A percentile compares a stretch with the other conserved stretches of the same genome.
Evolutionary conservation across 2,888 invertebrate genomes (phyloP).

Genomic region (Bellardia bayeri): DNA sequence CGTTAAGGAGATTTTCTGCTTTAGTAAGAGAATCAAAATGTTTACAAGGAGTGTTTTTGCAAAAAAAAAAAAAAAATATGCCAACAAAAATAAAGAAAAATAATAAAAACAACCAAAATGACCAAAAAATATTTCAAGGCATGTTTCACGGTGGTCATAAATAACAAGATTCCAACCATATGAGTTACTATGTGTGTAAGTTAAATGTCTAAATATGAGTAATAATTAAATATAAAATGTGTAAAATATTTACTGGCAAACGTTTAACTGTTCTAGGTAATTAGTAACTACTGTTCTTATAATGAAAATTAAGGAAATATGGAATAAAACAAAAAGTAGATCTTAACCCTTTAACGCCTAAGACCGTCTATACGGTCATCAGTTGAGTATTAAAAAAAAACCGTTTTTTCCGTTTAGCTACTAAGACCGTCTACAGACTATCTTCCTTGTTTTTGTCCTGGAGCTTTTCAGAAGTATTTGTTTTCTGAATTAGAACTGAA

Average conservation of each 20-base stretch:
- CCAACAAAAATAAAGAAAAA: slow-evolving; percentile 21
- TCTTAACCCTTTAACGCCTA: no score
- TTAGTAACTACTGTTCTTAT: background rate
- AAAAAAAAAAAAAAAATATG: background rate
- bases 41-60: slow-evolving; percentile 27
- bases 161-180: slow-evolving; percentile 2
- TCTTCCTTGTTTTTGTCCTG: no score
- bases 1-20: slow-evolving; percentile 39
- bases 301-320: background rate
- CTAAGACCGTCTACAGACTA: no score
- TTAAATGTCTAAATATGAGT: background rate
- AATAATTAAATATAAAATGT: background rate
- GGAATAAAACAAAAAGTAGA: background rate
- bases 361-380: no score
- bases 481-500: no score
- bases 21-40: slow-evolving; percentile 2
- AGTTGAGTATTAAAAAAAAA: no score
- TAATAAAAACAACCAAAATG: background rate
- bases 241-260: background rate
- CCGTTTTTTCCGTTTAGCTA: no score
- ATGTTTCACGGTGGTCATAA: slow-evolving; percentile 22
- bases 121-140: slow-evolving; percentile 57
- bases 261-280: background rate
- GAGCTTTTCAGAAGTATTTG: no score
- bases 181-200: background rate